phyloP scores from a whole-genome alignment of 2,113 vertebrate species.

The Sinocyclocheilus anophthalmus region DNA sequence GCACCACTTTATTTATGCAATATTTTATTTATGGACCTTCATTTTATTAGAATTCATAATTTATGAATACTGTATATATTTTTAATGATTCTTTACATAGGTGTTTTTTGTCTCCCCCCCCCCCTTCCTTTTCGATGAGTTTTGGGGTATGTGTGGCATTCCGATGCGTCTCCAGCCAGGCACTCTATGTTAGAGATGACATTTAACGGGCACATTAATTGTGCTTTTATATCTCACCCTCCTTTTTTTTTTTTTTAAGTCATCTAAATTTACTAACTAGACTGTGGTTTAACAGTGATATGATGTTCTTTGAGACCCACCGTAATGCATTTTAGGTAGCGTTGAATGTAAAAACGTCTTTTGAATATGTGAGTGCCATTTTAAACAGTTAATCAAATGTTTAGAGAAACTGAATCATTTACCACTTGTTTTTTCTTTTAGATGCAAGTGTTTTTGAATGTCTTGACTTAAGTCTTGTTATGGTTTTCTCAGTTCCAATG shows the following conservation, averaged over 20 bases:
- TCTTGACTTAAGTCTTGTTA: neutral
- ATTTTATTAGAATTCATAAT: constrained; percentile 21
- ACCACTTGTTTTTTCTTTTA: neutral
- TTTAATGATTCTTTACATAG: constrained; percentile 16
- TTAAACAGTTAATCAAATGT: constrained; percentile 22
- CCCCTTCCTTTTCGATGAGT: constrained; percentile 49
- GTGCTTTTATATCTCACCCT: constrained; percentile 14
- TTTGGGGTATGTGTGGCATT: constrained; percentile 54
- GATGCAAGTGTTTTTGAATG: neutral
- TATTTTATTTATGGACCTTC: constrained; percentile 35
- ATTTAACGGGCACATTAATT: constrained; percentile 66
- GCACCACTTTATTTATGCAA: constrained; percentile 42
- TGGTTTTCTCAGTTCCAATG: neutral
- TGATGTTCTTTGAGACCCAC: neutral
- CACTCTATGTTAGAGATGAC: constrained; percentile 76
- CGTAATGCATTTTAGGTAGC: neutral
- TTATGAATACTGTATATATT: constrained; percentile 16
- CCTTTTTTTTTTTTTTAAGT: neutral
- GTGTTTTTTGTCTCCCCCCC: constrained; percentile 52
- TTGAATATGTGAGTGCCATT: constrained; percentile 41
- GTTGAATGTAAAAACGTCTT: neutral
- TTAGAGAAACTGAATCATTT: constrained; percentile 15
- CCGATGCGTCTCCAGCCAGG: constrained; percentile 60
- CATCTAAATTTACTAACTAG: neutral
- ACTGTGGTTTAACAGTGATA: constrained; percentile 17